These are phyloP conservation scores for Drusus annulatus DNA, from an alignment of 1,140 invertebrate species.

Conservation along the genomic window DNA sequence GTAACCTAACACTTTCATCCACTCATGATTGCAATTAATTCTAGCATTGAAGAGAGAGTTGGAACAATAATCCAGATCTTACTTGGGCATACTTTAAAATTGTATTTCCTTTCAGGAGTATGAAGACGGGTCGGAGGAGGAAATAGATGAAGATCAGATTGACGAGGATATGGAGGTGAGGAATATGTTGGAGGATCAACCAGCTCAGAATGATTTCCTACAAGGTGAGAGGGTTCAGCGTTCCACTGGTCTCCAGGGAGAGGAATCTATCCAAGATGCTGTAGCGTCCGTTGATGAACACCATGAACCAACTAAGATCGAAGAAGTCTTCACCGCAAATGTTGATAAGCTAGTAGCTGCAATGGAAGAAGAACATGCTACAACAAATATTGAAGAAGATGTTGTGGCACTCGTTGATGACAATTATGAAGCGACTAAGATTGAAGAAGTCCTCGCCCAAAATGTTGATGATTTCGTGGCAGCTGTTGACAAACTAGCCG, in stretches of 20 bases:
- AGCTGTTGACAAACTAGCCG: slow-evolving; percentile 15
- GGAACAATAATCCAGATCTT: neutral
- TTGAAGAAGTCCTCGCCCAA: neutral
- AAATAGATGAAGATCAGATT: slow-evolving; percentile 44
- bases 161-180: slow-evolving; percentile 35
- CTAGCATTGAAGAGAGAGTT: neutral
- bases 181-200: neutral
- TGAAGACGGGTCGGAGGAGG: slow-evolving; percentile 50
- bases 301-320: neutral
- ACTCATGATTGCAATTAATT: too few relatives aligned
- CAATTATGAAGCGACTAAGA: neutral
- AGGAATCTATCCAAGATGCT: neutral
- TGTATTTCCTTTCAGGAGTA: slow-evolving; percentile 22
- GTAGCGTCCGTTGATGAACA: neutral
- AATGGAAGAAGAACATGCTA: neutral
- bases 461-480: neutral
- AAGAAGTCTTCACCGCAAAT: neutral
- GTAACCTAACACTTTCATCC: too few relatives aligned
- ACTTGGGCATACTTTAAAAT: neutral
- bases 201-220: neutral
- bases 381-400: neutral
- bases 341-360: neutral
- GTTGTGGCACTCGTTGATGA: neutral
- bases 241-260: neutral
- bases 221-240: slow-evolving; percentile 13